Conservation (phyloP, 2,797 vertebrate species). For the Xiphophorus birchmanni region DNA sequence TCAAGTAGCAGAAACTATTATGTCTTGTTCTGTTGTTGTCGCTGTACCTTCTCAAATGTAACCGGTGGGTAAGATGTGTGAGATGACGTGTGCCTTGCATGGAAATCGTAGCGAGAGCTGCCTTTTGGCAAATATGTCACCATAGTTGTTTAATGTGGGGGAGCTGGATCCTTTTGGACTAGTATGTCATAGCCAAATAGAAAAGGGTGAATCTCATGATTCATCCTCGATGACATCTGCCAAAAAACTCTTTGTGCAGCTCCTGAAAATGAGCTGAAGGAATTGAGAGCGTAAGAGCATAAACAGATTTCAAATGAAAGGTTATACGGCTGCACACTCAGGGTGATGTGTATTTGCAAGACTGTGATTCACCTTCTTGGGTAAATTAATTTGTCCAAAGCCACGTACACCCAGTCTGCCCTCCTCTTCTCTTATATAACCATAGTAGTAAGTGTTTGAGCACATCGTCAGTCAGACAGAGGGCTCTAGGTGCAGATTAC, state of each 20-base stretch:
- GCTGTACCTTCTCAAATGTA: constrained; percentile 16
- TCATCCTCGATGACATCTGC: constrained; percentile 33
- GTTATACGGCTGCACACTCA: constrained; percentile 29
- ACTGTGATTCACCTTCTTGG: constrained; percentile 53
- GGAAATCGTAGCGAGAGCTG: constrained; percentile 12
- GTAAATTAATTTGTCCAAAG: constrained; percentile 43
- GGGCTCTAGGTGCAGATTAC: constrained; percentile 65
- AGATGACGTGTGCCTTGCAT: constrained; percentile 9
- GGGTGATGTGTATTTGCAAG: constrained; percentile 39
- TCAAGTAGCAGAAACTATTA: neutral
- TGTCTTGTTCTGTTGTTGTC: neutral
- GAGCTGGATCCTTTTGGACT: constrained; percentile 25
- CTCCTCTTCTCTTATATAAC: constrained; percentile 19
- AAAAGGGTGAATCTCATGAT: constrained; percentile 26
- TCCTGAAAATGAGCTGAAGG: constrained; percentile 3
- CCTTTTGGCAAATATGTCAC: constrained; percentile 9
- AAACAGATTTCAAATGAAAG: constrained; percentile 4
- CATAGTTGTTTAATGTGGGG: constrained; percentile 15
- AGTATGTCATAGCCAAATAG: constrained; percentile 16
- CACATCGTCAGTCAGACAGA: constrained; percentile 1
- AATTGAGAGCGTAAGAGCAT: neutral
- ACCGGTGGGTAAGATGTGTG: constrained; percentile 18
- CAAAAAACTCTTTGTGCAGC: constrained; percentile 29
- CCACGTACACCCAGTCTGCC: constrained; percentile 36
- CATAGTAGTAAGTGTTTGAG: constrained; percentile 23